These are phyloP conservation scores for Rhagonycha fulva DNA, from an alignment of 2,888 invertebrate genomes.

Conservation along the genomic window DNA sequence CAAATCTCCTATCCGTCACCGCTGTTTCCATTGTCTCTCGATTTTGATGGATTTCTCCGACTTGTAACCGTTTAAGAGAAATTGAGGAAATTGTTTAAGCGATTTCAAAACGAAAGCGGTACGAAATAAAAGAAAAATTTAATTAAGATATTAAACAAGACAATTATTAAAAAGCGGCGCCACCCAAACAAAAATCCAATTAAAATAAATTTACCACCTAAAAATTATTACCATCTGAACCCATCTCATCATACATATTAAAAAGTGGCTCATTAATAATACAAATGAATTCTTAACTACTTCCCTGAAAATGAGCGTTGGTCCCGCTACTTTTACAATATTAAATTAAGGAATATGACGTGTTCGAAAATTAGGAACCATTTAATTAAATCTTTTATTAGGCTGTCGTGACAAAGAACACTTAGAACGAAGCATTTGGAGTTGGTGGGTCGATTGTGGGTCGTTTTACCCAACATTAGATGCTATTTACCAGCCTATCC, in stretches of 20 bases:
- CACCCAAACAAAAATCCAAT: constrained; percentile 44
- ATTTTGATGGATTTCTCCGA: constrained; percentile 52
- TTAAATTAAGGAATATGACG: constrained; percentile 3
- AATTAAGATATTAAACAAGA: constrained; percentile 47
- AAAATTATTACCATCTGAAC: constrained; percentile 36
- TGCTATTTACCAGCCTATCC: constrained; percentile 21
- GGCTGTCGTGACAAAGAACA: constrained; percentile 44
- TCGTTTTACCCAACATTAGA: constrained; percentile 28
- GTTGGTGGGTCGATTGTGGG: constrained; percentile 30
- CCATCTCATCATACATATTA: constrained; percentile 17
- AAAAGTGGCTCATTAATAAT: constrained; percentile 23
- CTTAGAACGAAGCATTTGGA: constrained; percentile 17
- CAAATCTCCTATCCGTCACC: constrained; percentile 50
- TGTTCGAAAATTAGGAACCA: constrained; percentile 23
- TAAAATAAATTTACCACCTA: constrained; percentile 45
- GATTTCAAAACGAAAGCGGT: constrained; percentile 15
- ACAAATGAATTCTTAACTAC: constrained; percentile 21
- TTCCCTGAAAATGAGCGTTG: constrained; percentile 8
- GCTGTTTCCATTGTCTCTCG: constrained; percentile 50
- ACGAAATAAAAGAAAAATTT: constrained; percentile 33
- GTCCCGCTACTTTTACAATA: constrained; percentile 6
- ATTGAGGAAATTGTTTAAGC: constrained; percentile 11
- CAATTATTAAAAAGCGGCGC: constrained; percentile 39
- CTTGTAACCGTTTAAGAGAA: constrained; percentile 17
- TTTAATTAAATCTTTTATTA: constrained; percentile 42